Evolutionary conservation across 2,888 invertebrate genomes (phyloP), one percentile per base, ranked within the genome.

Genomic region (Andrena haemorrhoa): DNA sequence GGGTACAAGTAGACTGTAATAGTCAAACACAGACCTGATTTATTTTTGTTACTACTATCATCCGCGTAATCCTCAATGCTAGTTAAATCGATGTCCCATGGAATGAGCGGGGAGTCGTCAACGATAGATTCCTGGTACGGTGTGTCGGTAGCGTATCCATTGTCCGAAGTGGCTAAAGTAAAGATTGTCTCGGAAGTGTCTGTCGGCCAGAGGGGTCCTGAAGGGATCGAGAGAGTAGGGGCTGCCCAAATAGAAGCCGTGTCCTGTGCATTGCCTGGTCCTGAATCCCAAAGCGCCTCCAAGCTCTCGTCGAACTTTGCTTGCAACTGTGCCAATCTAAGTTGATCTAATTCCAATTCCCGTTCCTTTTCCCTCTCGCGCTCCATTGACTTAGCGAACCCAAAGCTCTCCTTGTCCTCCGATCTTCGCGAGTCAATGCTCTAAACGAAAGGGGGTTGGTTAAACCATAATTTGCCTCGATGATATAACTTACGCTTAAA

Each of bases 261-360:
- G 73, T 91, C 92, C 80, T 92, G 93, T 75, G 90, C 94, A 94
- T 88, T 95, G 94, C 91, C 95, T 94, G 87, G 94, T 82, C 92
- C 94, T 88, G 92, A 93, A 85, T 94, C 95, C 96, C 96, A 96
- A 78, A 96, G 94, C 53, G 96, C 96, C 92, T 96, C 96, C 84
- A 96, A 95, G 91, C 95, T 96, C 85, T 95, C 95, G 92, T 96
- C 95, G 92, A 96, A 96, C 93, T 96, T 96, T 7, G 96, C 96
- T 90, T 96, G 95, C 89, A 96, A 95, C 88, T 95, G 95, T 4
- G 95, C 96, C 87, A 96, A 95, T 75, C 95, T 93, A 89, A 95
- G 95, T 84, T 95, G 94, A 89, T 95, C 95, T 88, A 92, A 84
- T 87, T 93, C 92, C 66, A 92, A 82, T 87, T 92, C 92, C 12